Base-by-base conservation (phyloP, 2,888 invertebrate species). In the Lamproptera curius region DNA sequence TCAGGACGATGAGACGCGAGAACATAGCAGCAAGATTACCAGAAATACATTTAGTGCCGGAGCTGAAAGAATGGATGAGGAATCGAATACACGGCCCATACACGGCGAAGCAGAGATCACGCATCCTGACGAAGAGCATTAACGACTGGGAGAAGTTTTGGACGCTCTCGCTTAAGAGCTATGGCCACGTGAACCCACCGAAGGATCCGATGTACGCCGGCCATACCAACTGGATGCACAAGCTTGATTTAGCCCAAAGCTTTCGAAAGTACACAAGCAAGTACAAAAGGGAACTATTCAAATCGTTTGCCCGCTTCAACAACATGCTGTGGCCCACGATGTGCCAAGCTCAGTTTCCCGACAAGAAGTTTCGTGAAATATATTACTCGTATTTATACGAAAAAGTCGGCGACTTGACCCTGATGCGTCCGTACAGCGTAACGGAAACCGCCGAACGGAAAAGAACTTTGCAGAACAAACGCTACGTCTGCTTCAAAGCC, bases 11-110 rank as follows among this genome's bases (percentile, higher is more conserved):
- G 73, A 63, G 71, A 33, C 61, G 61, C 0, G 49, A 61, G 0
- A 85, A 85, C 56, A 46, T 78, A 0, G 85, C 85, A 38, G 83
- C 86, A 1, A 68, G 73, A 8, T 58, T 86, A 26, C 86, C 86
- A 0, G 84, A 85, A 35, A 53, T 79, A 13, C 75, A 85, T 47
- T 57, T 75, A 16, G 77, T 70, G 1, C 83, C 86, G 5, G 84
- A 83, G 49, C 65, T 86, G 3, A 69, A 65, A 23, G 84, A 79
- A 59, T 86, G 86, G 86, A 86, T 86, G 85, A 73, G 83, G 9
- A 53, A 56, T 2, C 73, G 86, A 11, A 69, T 85, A 6, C 59
- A 72, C 42, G 86, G 86, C 0, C 76, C 76, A 0, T 56, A 62
- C 23, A 64, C 65, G 4, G 26, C 16, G 1, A 10, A 20, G 1